These are phyloP conservation scores for Gymnarchus niloticus DNA, from an alignment of 2,113 vertebrate genomes.

Conservation along the genomic window DNA sequence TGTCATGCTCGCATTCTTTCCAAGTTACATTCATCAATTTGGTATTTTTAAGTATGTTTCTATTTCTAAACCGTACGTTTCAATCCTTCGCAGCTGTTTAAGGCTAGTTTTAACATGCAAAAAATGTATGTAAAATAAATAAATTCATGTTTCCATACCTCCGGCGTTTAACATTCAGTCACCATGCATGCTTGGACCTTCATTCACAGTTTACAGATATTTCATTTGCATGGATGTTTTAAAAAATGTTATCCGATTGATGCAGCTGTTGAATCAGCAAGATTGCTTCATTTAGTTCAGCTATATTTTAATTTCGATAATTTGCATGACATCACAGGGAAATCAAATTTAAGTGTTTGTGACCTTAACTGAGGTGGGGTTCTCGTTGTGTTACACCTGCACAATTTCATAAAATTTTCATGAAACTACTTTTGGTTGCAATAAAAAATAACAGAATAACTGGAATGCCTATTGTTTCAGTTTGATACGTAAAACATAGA, in stretches of 20 bases:
- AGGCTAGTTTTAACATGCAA: slow-evolving; percentile 33
- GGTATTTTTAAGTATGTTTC: slow-evolving; percentile 11
- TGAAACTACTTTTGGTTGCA: not conserved
- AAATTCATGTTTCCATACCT: not conserved
- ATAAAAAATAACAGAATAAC: not conserved
- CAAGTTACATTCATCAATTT: slow-evolving; percentile 28
- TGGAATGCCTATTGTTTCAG: not conserved
- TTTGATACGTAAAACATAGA: not conserved
- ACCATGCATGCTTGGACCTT: slow-evolving; percentile 26
- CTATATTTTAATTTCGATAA: not conserved
- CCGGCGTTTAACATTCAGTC: slow-evolving; percentile 11
- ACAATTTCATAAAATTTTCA: slow-evolving; percentile 6
- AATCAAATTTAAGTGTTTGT: not conserved
- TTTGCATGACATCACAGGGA: not conserved
- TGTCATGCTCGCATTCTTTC: slow-evolving; percentile 27
- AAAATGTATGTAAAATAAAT: not conserved
- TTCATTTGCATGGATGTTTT: not conserved
- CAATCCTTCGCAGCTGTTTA: slow-evolving; percentile 16
- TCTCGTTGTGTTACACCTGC: not conserved
- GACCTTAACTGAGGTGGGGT: not conserved
- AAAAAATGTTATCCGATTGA: not conserved
- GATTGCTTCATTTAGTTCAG: not conserved
- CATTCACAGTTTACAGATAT: slow-evolving; percentile 20
- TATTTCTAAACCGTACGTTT: slow-evolving; percentile 8
- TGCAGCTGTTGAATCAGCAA: not conserved